phyloP scores from a whole-genome alignment of 2,888 invertebrate species.

The Chrysolina oricalcia region DNA sequence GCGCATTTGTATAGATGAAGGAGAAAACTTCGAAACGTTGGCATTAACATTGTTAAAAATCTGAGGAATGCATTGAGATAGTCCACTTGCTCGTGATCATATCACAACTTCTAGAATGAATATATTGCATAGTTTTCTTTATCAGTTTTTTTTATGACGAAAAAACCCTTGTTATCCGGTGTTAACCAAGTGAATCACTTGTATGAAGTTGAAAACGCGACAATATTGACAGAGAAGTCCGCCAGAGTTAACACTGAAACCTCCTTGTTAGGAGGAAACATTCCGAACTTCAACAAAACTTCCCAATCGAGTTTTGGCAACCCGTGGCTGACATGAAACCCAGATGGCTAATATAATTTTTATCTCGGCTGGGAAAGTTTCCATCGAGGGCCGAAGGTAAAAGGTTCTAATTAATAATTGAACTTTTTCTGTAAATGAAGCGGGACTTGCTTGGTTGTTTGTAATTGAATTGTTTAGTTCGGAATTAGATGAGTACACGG shows the following conservation, averaged over 20 bases:
- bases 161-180: neutral
- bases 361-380: constrained; percentile 51
- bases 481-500: constrained; percentile 50
- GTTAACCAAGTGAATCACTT: neutral
- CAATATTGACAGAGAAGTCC: neutral
- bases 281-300: constrained; percentile 46
- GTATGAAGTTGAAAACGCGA: neutral
- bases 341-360: constrained; percentile 53
- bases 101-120: no score
- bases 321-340: constrained; percentile 43
- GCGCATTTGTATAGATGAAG: no score
- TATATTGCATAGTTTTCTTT: no score
- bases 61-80: no score
- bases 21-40: no score
- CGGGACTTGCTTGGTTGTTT: constrained; percentile 43
- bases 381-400: constrained; percentile 42
- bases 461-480: constrained; percentile 54
- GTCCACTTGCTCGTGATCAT: no score
- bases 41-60: no score
- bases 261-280: constrained; percentile 35
- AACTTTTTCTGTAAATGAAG: constrained; percentile 39
- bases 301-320: constrained; percentile 44
- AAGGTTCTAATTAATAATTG: constrained; percentile 52
- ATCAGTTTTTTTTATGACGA: no score
- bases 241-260: constrained; percentile 12